Evolutionary conservation across 1,140 invertebrate genomes (phyloP).

Genomic region (Colletes gigas): DNA sequence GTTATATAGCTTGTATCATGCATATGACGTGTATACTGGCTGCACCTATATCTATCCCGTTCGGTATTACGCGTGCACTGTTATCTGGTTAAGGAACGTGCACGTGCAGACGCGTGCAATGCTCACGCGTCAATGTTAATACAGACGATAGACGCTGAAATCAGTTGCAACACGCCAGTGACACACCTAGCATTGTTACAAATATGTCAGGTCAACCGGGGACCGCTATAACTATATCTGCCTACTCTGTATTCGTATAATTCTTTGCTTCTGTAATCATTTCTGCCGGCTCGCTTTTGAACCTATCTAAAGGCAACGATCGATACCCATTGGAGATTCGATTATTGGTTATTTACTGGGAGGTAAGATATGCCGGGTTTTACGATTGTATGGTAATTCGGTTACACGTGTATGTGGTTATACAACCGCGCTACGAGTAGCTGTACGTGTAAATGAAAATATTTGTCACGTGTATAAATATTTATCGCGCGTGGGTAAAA

Average conservation of each 20-base stretch:
- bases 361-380: background rate
- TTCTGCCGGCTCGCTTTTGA: background rate
- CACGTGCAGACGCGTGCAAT: constrained; percentile 43
- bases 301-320: background rate
- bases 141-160: constrained; percentile 62
- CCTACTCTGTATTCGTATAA: constrained; percentile 44
- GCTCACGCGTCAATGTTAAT: constrained; percentile 52
- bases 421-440: too few relatives aligned
- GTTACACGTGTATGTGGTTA: background rate
- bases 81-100: constrained; percentile 20
- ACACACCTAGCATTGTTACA: constrained; percentile 80
- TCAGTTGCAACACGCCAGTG: constrained; percentile 73
- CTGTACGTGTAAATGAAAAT: background rate
- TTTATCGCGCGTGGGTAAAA: background rate
- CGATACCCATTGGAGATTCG: background rate
- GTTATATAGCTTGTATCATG: constrained; percentile 35
- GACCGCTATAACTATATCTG: constrained; percentile 59
- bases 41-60: background rate
- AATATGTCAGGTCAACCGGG: constrained; percentile 73
- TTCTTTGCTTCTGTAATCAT: background rate
- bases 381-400: constrained; percentile 42
- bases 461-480: background rate
- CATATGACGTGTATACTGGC: constrained; percentile 14
- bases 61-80: constrained; percentile 16
- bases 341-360: constrained; percentile 14